phyloP scores from a whole-genome alignment of 2,797 vertebrate species.

The Smutsia gigantea region DNA sequence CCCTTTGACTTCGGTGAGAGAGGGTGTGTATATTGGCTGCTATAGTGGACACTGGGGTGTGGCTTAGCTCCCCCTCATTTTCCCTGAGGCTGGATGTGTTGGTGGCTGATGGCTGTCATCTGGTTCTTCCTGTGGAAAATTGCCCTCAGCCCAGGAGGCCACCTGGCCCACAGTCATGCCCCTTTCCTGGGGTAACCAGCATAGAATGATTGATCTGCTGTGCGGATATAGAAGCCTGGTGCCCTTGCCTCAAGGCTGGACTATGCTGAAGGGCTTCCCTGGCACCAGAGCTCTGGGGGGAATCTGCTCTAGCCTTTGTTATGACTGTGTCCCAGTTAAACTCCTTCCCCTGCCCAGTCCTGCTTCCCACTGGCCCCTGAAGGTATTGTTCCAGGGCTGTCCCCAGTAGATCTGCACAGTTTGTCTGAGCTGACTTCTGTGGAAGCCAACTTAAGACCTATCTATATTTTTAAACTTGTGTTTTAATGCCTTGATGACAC shows the following conservation, averaged over 20 bases:
- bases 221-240: not conserved
- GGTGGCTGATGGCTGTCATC: not conserved
- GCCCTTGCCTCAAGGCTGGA: not conserved
- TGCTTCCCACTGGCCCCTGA: not conserved
- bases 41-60: too few species aligned
- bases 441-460: not conserved
- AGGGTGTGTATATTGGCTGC: not conserved
- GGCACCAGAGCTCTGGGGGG: fast-evolving
- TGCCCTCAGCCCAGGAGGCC: not conserved
- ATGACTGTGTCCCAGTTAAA: not conserved
- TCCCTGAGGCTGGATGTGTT: not conserved
- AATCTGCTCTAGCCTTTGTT: not conserved
- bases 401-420: not conserved
- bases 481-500: not conserved
- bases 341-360: not conserved
- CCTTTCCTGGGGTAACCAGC: not conserved
- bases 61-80: not conserved
- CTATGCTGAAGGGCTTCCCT: not conserved
- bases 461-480: not conserved
- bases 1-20: not conserved
- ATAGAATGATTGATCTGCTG: not conserved
- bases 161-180: too few species aligned
- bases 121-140: not conserved
- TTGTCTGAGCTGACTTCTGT: not conserved
- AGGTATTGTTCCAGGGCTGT: not conserved